A percentile compares a stretch with the other conserved stretches of the same genome.
Evolutionary conservation across 1,140 invertebrate genomes (phyloP).

Genomic region (Tetragnatha versicolor): DNA sequence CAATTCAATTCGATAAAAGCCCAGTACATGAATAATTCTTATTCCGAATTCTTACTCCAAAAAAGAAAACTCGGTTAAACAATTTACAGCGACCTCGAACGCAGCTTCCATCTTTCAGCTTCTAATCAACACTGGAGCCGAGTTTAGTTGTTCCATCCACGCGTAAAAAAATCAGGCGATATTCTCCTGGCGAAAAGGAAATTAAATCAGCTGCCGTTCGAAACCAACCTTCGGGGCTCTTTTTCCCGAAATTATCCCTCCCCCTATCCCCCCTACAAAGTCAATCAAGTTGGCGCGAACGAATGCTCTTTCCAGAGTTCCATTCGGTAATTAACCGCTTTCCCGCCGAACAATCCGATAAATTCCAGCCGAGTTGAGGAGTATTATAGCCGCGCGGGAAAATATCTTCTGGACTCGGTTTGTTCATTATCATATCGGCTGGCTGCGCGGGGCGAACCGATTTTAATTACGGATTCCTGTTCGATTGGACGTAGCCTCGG

Average conservation of each 20-base stretch:
- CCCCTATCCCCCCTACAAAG: slow-evolving; percentile 26
- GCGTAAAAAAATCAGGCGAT: slow-evolving; percentile 46
- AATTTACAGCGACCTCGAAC: too few relatives aligned
- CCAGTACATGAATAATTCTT: too few relatives aligned
- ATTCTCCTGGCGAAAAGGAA: slow-evolving; percentile 6
- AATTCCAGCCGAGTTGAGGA: slow-evolving; percentile 42
- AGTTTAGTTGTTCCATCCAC: too few relatives aligned
- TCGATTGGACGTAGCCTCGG: slow-evolving; percentile 53
- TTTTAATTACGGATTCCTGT: slow-evolving; percentile 55
- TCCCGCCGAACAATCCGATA: slow-evolving; percentile 45
- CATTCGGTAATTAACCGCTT: slow-evolving; percentile 48
- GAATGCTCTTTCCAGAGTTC: slow-evolving; percentile 31
- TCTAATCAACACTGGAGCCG: too few relatives aligned
- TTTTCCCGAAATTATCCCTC: slow-evolving; percentile 36
- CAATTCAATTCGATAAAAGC: too few relatives aligned
- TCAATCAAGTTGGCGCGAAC: slow-evolving; percentile 53
- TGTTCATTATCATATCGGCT: slow-evolving; percentile 44
- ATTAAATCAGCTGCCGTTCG: slow-evolving; percentile 39
- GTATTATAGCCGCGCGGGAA: slow-evolving; percentile 19
- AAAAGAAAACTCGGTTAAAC: too few relatives aligned
- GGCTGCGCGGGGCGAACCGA: slow-evolving; percentile 8
- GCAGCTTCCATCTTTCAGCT: too few relatives aligned
- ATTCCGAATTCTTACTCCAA: too few relatives aligned
- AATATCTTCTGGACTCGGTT: slow-evolving; percentile 45
- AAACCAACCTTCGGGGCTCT: slow-evolving; percentile 14